Base-by-base conservation (phyloP, 2,888 invertebrate species). In the Xylocampa areola region DNA sequence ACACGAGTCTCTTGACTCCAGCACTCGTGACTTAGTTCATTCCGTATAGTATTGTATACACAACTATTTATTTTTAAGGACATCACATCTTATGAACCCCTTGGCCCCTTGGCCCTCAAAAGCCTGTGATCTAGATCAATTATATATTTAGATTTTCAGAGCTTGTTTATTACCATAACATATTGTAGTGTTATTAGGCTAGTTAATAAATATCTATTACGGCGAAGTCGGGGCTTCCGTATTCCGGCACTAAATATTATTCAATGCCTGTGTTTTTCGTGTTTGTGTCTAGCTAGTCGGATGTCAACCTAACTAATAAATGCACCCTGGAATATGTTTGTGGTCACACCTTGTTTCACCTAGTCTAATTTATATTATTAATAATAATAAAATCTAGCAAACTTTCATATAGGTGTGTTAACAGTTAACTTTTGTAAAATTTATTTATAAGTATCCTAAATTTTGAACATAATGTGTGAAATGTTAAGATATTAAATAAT, bases 281-380 rank as follows among this genome's bases (percentile, higher is more conserved):
- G 64, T 59, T 61, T 40, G 45, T 60, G 64, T 65, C 54, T 59
- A 67, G 45, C 77, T 72, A 77, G 76, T 75, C 68, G 52, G 57
- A 64, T 67, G 69, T 54, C 17, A 67, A 57, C 25, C 59, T 65
- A 59, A 52, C 40, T 68, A 64, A 66, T 72, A 62, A 68, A 59
- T 48, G 74, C 80, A 82, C 85, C 75, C 71, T 74, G 74, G 68
- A 78, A 77, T 80, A 77, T 80, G 77, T 75, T 79, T 84, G 81
- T 76, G 75, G 65, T 79, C 76, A 85, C 82, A 75, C 60, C 77
- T 61, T 66, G 69, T 80, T 80, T 81, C 62, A 66, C 77, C 84
- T 86, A 86, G 85, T 86, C 83, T 85, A 81, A 79, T 73, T 68
- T 77, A 72, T 75, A 66, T 72, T 51, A 51, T 51, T 76, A 79